Evolutionary conservation across 2,113 vertebrate species (phyloP), one percentile per base, ranked within the genome.

Genomic region (Neoarius graeffei): DNA sequence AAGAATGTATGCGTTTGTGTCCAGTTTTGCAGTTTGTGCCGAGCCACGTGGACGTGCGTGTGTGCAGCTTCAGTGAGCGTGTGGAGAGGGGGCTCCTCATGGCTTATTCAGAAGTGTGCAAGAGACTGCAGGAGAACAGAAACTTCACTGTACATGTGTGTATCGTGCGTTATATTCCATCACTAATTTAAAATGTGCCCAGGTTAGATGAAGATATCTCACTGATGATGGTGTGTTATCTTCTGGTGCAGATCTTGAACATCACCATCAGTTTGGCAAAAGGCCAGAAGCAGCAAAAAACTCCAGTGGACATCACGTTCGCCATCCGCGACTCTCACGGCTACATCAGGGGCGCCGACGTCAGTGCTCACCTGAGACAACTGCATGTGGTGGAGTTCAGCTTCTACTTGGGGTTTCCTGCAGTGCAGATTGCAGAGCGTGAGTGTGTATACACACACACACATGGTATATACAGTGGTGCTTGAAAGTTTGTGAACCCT

Each of bases 11-110:
- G 71, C 27, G 85, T 30, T 84, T 23, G 66, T 64, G 6, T 93
- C 73, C 92, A 97, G 97, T 99, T 42, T 96, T 99, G 88, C 98
- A 99, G 95, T 99, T 99, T 88, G 97, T 99, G 71, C 98, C 98
- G 35, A 91, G 93, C 17, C 96, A 96, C 0, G 91, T 98, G 66
- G 98, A 99, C 25, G 91, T 97, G 19, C 92, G 97, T 3, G 94
- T 99, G 89, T 99, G 98, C 85, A 97, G 95, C 94, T 99, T 99
- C 69, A 98, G 96, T 30, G 96, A 95, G 89, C 96, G 93, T 4
- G 94, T 99, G 0, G 98, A 99, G 94, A 96, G 94, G 35, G 98
- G 98, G 19, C 94, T 99, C 89, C 91, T 90, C 35, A 93, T 95
- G 86, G 98, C 98, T 0, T 96, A 97, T 52, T 84, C 91, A 0